These are phyloP conservation scores for Miopithecus talapoin DNA, from an alignment of 2,797 vertebrate species.

Conservation along the genomic window DNA sequence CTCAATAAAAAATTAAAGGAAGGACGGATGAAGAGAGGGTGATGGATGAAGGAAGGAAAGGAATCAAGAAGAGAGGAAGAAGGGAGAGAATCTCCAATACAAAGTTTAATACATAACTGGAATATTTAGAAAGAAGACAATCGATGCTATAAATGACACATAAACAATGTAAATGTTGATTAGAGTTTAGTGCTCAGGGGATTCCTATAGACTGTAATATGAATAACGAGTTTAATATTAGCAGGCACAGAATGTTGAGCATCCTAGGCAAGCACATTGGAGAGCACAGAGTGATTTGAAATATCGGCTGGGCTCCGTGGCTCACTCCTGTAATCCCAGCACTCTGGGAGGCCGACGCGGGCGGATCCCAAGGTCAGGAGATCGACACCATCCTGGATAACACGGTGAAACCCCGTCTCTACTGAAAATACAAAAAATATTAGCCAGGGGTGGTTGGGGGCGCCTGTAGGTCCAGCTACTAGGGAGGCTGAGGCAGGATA, in stretches of 20 bases:
- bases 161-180: neutral
- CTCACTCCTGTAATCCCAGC: too few species aligned
- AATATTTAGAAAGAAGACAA: neutral
- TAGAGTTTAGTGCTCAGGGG: neutral
- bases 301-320: too few species aligned
- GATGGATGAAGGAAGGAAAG: neutral
- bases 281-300: neutral
- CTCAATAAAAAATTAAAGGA: neutral
- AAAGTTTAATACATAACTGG: neutral
- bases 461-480: too few species aligned
- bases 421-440: too few species aligned
- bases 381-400: too few species aligned
- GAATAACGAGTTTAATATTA: neutral
- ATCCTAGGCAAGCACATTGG: neutral
- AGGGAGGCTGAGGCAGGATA: too few species aligned
- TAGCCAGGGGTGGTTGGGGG: too few species aligned
- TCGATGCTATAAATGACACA: neutral
- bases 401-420: too few species aligned
- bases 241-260: neutral
- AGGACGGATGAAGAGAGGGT: neutral
- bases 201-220: neutral
- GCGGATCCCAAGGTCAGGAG: too few species aligned
- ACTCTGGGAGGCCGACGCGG: too few species aligned
- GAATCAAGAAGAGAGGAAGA: rapidly evolving
- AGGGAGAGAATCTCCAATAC: neutral